A percentile compares a stretch with the other conserved stretches of the same genome.
Evolutionary conservation across 2,113 vertebrate species (phyloP).

Genomic region (Fulmarus glacialis): DNA sequence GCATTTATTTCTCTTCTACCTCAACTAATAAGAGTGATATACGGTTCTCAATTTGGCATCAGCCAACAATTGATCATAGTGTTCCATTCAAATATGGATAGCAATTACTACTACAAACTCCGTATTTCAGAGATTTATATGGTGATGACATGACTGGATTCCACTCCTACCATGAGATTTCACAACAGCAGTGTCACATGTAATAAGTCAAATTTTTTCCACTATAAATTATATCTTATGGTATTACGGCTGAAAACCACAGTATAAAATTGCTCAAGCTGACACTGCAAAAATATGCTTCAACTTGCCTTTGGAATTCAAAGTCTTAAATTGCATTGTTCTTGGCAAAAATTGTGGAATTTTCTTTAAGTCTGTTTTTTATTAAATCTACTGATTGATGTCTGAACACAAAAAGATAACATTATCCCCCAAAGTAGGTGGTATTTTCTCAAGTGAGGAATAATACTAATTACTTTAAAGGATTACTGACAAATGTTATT

Average conservation of each 20-base stretch:
- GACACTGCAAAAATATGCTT: conserved; percentile 29
- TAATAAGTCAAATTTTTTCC: not conserved
- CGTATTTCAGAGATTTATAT: conserved; percentile 33
- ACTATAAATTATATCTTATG: conserved; percentile 17
- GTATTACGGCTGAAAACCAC: conserved; percentile 9
- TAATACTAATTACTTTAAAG: not conserved
- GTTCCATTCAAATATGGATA: not conserved
- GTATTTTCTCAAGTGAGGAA: conserved; percentile 4
- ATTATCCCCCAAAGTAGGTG: not conserved
- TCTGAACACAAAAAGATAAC: conserved; percentile 5
- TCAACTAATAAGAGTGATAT: conserved; percentile 39
- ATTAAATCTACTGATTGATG: not conserved
- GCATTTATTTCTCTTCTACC: not conserved
- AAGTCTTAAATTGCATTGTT: not conserved
- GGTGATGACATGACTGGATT: conserved; percentile 35
- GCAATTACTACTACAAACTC: not conserved
- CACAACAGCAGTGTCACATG: not conserved
- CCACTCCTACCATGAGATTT: conserved; percentile 27
- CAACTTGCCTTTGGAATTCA: not conserved
- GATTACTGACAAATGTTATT: not conserved
- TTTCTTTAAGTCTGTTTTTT: not conserved
- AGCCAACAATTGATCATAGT: conserved; percentile 19
- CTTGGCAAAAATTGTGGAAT: not conserved
- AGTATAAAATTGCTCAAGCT: conserved; percentile 12
- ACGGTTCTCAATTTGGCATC: conserved; percentile 32